These are phyloP conservation scores for Nephrotoma appendiculata DNA, from an alignment of 2,888 invertebrate genomes.

Conservation along the genomic window DNA sequence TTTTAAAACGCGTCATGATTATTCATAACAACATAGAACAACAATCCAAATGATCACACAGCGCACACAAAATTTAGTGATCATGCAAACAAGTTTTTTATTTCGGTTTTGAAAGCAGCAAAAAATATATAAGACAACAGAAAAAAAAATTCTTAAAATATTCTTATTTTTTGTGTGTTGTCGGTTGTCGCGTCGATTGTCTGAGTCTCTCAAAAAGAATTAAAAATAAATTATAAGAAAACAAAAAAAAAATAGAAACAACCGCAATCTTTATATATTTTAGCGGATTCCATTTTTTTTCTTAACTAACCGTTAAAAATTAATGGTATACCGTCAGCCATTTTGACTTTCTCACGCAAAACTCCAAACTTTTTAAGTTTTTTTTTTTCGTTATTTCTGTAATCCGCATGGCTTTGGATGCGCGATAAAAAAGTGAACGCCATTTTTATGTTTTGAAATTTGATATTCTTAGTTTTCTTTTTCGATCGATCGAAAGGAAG, in stretches of 20 bases:
- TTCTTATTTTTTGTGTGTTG: not conserved
- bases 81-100: not conserved
- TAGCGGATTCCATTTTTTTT: not conserved
- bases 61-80: not conserved
- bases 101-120: not conserved
- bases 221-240: not conserved
- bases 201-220: not conserved
- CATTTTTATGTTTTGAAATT: conserved; percentile 3
- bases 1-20: not conserved
- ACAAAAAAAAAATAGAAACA: not conserved
- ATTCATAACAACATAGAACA: not conserved
- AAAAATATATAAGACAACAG: not conserved
- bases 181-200: conserved; percentile 3
- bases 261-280: not conserved
- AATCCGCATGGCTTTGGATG: not conserved
- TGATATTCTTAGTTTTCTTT: not conserved
- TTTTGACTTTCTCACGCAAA: not conserved
- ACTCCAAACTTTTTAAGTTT: not conserved
- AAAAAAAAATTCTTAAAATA: not conserved
- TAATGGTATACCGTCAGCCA: not conserved
- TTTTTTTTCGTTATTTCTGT: not conserved
- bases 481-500: not conserved
- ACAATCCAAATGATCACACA: not conserved
- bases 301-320: not conserved
- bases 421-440: not conserved